Evolutionary conservation across 2,888 invertebrate genomes (phyloP), one percentile per base, ranked within the genome.

Genomic region (Idaea dimidiata): DNA sequence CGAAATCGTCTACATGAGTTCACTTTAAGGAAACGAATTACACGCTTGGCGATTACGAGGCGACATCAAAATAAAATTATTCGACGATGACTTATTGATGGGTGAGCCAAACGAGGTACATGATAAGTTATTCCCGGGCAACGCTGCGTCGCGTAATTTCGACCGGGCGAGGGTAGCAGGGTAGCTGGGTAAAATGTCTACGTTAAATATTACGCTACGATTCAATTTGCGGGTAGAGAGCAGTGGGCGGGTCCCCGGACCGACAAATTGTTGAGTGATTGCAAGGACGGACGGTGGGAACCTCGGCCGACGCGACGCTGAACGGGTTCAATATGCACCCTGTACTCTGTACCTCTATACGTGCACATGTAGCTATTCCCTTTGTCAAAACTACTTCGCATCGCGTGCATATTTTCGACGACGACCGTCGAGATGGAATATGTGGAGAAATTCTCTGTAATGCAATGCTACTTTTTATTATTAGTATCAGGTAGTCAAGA

Each of bases 171-270:
- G 75, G 74, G 77, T 72, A 76, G 72, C 74, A 24, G 24, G 24
- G 24, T 24, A 24, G 24, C 24, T 24, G 24, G 33, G 62, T 74
- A 72, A 75, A 80, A 79, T 79, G 76, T 80, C 75, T 76, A 75
- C 77, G 78, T 79, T 79, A 80, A 80, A 81, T 82, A 81, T 82
- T 74, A 79, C 78, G 77, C 72, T 74, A 72, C 77, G 76, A 81
- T 82, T 82, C 78, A 81, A 82, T 82, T 82, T 82, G 78, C 67
- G 75, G 74, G 64, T 55, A 59, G 59, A 72, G 69, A 69, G 68
- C 70, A 71, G 73, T 70, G 68, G 59, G 66, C 31, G 65, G 73
- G 72, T 71, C 70, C 59, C 64, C 67, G 70, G 70, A 63, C 17
- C 68, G 72, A 71, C 73, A 73, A 67, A 73, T 75, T 74, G 67